A percentile compares a stretch with the other conserved stretches of the same genome.
Evolutionary conservation across 2,888 invertebrate genomes (phyloP).

Genomic region (Blera fallax): DNA sequence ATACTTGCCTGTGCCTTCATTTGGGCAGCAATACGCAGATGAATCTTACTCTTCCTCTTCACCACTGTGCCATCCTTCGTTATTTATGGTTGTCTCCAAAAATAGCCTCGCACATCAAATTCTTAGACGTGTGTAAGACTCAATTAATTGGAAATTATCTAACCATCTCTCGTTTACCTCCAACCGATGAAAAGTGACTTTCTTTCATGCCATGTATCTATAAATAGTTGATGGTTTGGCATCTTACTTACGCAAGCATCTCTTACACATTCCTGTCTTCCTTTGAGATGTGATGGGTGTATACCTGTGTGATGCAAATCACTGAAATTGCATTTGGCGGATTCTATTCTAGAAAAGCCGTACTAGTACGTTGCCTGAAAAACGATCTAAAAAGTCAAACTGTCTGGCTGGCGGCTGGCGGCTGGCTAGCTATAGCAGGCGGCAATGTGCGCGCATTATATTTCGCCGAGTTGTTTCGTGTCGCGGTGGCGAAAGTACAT

Average conservation of each 20-base stretch:
- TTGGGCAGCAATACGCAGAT: constrained; percentile 55
- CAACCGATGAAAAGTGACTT: constrained; percentile 29
- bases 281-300: constrained; percentile 28
- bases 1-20: constrained; percentile 52
- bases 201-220: constrained; percentile 15
- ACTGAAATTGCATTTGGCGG: constrained; percentile 57
- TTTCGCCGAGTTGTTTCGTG: constrained; percentile 7
- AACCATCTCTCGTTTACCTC: constrained; percentile 38
- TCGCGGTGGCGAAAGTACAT: constrained; percentile 55
- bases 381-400: constrained; percentile 66
- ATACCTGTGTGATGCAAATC: constrained; percentile 46
- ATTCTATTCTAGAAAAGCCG: constrained; percentile 40
- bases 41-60: constrained; percentile 7
- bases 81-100: constrained; percentile 63
- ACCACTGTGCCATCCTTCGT: background rate
- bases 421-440: background rate
- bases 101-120: constrained; percentile 56
- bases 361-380: background rate
- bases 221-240: constrained; percentile 31
- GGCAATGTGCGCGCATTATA: constrained; percentile 12
- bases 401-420: constrained; percentile 67
- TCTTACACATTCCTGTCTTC: constrained; percentile 30
- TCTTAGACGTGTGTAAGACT: constrained; percentile 54
- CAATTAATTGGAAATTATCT: constrained; percentile 71
- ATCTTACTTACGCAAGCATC: constrained; percentile 43